A percentile compares a stretch with the other conserved stretches of the same genome.
phyloP scores from a whole-genome alignment of 2,797 vertebrate species.

The Takifugu ocellatus region DNA sequence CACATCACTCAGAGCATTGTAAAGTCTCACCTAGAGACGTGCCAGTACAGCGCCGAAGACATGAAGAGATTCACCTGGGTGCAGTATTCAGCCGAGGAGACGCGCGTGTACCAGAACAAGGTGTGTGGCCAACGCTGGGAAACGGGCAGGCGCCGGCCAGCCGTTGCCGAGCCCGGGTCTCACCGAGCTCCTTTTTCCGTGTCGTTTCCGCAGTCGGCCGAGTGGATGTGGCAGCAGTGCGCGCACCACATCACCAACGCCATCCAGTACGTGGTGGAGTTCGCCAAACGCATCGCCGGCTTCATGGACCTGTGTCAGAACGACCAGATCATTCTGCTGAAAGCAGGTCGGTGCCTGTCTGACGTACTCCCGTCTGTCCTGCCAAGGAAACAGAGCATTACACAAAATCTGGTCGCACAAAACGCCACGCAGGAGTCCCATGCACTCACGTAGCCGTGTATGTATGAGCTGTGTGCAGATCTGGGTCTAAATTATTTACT shows the following conservation, averaged over 20 bases:
- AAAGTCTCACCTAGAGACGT: constrained; percentile 89
- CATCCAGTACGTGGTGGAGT: constrained; percentile 94
- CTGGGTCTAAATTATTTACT: constrained; percentile 54
- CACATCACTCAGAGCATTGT: constrained; percentile 86
- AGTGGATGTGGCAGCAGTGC: constrained; percentile 92
- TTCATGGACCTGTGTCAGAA: constrained; percentile 97
- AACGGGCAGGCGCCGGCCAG: background rate
- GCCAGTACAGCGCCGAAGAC: constrained; percentile 87
- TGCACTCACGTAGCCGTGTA: background rate
- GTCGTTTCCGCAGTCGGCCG: constrained; percentile 76
- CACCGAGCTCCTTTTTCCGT: constrained; percentile 3
- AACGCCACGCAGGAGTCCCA: no score
- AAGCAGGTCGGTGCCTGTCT: constrained; percentile 84
- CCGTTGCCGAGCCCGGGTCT: background rate
- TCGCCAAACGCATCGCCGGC: constrained; percentile 88
- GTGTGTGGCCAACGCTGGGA: constrained; percentile 45
- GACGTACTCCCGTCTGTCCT: background rate
- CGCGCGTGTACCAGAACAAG: constrained; percentile 83
- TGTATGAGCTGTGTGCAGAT: constrained; percentile 39
- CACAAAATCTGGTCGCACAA: no score
- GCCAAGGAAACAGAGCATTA: background rate
- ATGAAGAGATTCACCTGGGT: constrained; percentile 84
- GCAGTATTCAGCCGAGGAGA: constrained; percentile 84
- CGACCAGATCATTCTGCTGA: constrained; percentile 91
- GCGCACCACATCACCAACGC: constrained; percentile 88